A percentile compares a stretch with the other conserved stretches of the same genome.
phyloP scores from a whole-genome alignment of 1,140 invertebrate genomes.

The Brachystomella parvula region DNA sequence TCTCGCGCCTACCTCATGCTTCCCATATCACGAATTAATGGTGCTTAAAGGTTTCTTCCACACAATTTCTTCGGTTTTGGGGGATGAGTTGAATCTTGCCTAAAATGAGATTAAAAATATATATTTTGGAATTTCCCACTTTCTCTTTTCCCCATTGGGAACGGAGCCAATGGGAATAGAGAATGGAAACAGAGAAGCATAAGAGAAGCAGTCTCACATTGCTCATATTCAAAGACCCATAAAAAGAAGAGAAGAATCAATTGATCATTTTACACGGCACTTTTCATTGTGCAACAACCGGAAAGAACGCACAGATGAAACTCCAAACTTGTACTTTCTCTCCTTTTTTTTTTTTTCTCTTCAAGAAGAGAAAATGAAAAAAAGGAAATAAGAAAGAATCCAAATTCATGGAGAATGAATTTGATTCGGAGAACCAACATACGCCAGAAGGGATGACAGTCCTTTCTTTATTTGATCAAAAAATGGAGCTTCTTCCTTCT shows the following conservation, averaged over 20 bases:
- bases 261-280: constrained; percentile 22
- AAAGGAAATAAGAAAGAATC: constrained; percentile 1
- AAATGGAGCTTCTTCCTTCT: background rate
- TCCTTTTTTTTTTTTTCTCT: background rate
- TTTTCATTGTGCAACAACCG: constrained; percentile 21
- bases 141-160: too few relatives aligned
- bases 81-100: background rate
- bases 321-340: background rate
- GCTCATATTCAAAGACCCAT: constrained; percentile 22
- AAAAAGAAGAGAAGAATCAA: constrained; percentile 17
- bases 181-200: background rate
- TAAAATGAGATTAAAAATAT: background rate
- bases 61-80: background rate
- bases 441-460: too few relatives aligned
- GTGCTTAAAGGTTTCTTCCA: background rate
- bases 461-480: background rate
- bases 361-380: background rate
- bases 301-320: constrained; percentile 10
- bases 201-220: constrained; percentile 13
- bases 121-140: background rate
- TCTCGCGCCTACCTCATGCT: too few relatives aligned
- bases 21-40: too few relatives aligned
- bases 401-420: background rate
- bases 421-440: background rate
- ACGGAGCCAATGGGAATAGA: too few relatives aligned